Evolutionary conservation across 2,888 invertebrate genomes (phyloP).

Genomic region (Clanis bilineata): DNA sequence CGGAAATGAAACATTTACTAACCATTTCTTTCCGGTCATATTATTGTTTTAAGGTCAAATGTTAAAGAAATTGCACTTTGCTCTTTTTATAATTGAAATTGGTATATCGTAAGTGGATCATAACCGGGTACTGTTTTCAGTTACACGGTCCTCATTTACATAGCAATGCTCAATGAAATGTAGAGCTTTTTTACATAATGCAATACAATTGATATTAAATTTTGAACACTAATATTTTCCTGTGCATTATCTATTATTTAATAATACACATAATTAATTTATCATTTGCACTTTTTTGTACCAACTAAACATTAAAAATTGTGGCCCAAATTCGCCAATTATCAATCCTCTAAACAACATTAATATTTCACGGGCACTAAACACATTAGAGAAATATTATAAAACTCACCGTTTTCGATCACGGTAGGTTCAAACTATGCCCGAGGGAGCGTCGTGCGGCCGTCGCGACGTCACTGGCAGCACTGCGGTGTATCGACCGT

Average conservation of each 20-base stretch:
- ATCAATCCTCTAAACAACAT: background rate
- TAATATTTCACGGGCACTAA: background rate
- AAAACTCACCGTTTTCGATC: constrained; percentile 14
- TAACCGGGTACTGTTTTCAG: background rate
- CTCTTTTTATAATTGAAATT: background rate
- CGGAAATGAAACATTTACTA: background rate
- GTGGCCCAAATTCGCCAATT: background rate
- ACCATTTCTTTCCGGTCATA: background rate
- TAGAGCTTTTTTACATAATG: background rate
- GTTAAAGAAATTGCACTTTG: background rate
- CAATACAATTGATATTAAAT: background rate
- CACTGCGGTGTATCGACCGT: constrained; percentile 79
- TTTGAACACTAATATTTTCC: background rate
- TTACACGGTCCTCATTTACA: background rate
- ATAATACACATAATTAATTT: no score
- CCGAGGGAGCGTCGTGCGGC: constrained; percentile 13
- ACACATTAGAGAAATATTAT: background rate
- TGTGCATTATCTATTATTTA: background rate
- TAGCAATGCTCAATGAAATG: background rate
- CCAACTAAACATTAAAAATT: no score
- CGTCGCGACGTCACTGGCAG: constrained; percentile 22
- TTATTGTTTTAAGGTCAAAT: background rate
- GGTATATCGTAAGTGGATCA: background rate
- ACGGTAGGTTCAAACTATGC: background rate
- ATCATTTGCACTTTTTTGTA: no score